Evolutionary conservation across 1,140 invertebrate genomes (phyloP), one percentile per base, ranked within the genome.

Genomic region (Dinothrombium tinctorium): DNA sequence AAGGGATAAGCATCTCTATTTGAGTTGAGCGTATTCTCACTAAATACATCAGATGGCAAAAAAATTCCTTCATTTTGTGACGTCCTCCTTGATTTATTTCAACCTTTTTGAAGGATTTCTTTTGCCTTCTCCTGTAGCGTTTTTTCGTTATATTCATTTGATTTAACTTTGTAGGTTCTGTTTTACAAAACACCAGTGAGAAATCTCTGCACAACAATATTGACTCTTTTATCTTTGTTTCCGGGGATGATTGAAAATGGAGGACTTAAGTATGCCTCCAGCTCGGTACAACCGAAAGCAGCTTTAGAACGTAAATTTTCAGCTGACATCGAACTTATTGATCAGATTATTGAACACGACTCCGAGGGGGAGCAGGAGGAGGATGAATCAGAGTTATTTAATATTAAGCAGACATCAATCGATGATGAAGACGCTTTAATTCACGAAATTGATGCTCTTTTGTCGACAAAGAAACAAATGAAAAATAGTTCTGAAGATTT

Each of bases 141-240:
- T n/a, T n/a, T n/a, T n/a, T n/a, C n/a, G n/a, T n/a, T n/a, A n/a
- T n/a, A n/a, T n/a, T n/a, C n/a, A n/a, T n/a, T n/a, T n/a, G n/a
- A n/a, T n/a, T n/a, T n/a, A n/a, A n/a, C n/a, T n/a, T 50, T 54
- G 24, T 42, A 66, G 64, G 59, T 66, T 33, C 67, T 98, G 40
- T 84, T 95, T 54, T 86, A 80, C 60, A 79, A 84, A 42, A 77
- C 84, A 12, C 87, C 89, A 2, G 89, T 94, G 2, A 75, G 83
- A 43, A 71, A 74, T 20, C 63, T 98, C 35, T 89, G 83, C 53
- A 71, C 74, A 17, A 69, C 76, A 2, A 72, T 98, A 48, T 59
- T 98, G 12, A 77, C 84, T 12, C 62, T 96, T 31, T 61, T 90
- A 8, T 94, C 89, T 9, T 56, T 96, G 20, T 73, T 84, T 62